Evolutionary conservation across 2,113 vertebrate genomes (phyloP).

Genomic region (Phainopepla nitens): DNA sequence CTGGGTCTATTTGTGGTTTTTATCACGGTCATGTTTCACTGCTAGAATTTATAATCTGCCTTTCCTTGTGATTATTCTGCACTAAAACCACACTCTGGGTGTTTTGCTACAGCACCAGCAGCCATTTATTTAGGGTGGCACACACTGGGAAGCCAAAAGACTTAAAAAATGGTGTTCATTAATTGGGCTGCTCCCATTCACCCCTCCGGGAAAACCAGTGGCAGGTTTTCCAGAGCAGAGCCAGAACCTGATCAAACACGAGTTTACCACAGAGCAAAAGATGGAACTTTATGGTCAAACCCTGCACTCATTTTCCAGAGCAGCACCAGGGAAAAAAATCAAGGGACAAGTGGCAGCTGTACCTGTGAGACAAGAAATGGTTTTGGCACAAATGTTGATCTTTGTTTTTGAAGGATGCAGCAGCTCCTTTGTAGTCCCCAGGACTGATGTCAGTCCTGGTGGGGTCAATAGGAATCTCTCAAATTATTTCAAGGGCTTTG

Average conservation of each 20-base stretch:
- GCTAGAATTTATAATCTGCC: background rate
- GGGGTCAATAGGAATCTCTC: background rate
- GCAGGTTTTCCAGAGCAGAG: background rate
- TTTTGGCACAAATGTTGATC: background rate
- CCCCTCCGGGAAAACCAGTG: background rate
- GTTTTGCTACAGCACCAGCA: background rate
- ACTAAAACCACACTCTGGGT: background rate
- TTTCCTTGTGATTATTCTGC: background rate
- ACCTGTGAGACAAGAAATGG: background rate
- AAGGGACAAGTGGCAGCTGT: background rate
- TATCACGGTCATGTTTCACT: background rate
- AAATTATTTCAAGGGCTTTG: background rate
- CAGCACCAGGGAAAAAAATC: background rate
- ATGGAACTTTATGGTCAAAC: background rate
- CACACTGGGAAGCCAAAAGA: background rate
- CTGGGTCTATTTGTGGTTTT: background rate
- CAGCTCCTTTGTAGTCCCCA: background rate
- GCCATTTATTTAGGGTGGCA: background rate
- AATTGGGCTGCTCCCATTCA: background rate
- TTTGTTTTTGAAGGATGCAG: background rate
- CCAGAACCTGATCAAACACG: background rate
- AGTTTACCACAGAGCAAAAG: background rate
- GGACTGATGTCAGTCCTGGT: conserved; percentile 5
- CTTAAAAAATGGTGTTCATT: background rate
- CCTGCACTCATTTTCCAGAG: background rate